Evolutionary conservation across 2,888 invertebrate species (phyloP), one percentile per base, ranked within the genome.

Genomic region (Scaptomyza cyrtandrae): DNA sequence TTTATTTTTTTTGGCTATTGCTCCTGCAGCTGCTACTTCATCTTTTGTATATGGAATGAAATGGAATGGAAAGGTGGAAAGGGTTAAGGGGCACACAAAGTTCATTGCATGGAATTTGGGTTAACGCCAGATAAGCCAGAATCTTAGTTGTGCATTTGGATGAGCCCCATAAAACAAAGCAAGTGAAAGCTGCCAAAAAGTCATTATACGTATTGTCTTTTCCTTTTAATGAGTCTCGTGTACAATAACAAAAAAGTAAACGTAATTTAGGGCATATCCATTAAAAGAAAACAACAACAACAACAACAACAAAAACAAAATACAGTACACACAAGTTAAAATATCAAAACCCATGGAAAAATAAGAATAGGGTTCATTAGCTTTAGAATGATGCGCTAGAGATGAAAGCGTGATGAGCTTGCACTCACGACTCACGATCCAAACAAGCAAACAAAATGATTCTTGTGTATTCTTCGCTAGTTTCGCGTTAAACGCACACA

Each of bases 131-230:
- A 61, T 75, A 37, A 64, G 64, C 59, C 63, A 33, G 16, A 14
- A 53, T 58, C 64, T 64, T 74, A 71, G 24, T 62, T 61, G 69
- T 65, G 71, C 41, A 68, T 79, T 71, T 64, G 50, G 16, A 16
- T 37, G n/a, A 33, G 31, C 65, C 63, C 24, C 31, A 67, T 35
- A 35, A 35, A 35, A 4, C 44, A 13, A 77, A 52, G 33, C 45
- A 60, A 83, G 89, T 78, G 82, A 87, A 89, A 83, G 89, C 82
- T 66, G 71, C 69, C 64, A 71, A 89, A 86, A 71, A 81, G 48
- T 70, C 65, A 81, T 78, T 78, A 83, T 67, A 61, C 66, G 69
- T 56, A 60, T 71, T 61, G 39, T 59, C 48, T 50, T 52, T 54
- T 62, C 52, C 68, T 60, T 67, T 70, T 72, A 76, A 86, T 73